Base-by-base conservation (phyloP, 1,140 invertebrate species). In the Drosophila micromelanica region DNA sequence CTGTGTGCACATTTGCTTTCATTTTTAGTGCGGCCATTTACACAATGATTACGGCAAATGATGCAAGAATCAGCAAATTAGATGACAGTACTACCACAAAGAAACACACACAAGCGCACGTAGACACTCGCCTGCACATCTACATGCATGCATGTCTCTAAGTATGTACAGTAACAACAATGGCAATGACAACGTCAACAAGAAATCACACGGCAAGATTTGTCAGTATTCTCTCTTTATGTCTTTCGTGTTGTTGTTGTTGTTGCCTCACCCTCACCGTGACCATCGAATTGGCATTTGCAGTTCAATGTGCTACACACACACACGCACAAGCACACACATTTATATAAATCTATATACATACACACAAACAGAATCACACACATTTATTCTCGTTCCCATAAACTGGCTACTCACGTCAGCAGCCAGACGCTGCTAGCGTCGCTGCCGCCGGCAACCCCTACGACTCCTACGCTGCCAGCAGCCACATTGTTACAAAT, bases 231-330 rank as follows among this genome's bases (percentile, higher is more conserved):
- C 54, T 54, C n/a, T 55, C 11, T 43, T 55, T 17, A n/a, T 5
- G 23, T 3, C 32, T 32, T 38, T 51, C 17, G 35, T 38, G 51
- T 59, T 51, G 37, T 45, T 32, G 61, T 42, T 74, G 54, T 69
- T 70, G 69, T 67, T 55, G 55, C 57, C 79, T 89, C 84, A 80
- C 84, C 77, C 77, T 80, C 73, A 76, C 76, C 82, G 55, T 89
- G 84, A 89, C 84, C 84, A 89, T 89, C 84, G 80, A 79, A 89
- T 84, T 90, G 76, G 84, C 85, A 84, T 79, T 87, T 89, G 78
- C 84, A 89, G 84, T 89, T 89, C 84, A 89, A 89, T 90, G 84
- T 85, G 76, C 84, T 89, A 80, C 46, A 52, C 56, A 71, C 48
- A 64, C 69, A 70, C 37, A 73, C 40, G 61, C 64, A 68, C 37